These are phyloP conservation scores for Glomeris marginata DNA, from an alignment of 2,888 invertebrate genomes.

Conservation along the genomic window DNA sequence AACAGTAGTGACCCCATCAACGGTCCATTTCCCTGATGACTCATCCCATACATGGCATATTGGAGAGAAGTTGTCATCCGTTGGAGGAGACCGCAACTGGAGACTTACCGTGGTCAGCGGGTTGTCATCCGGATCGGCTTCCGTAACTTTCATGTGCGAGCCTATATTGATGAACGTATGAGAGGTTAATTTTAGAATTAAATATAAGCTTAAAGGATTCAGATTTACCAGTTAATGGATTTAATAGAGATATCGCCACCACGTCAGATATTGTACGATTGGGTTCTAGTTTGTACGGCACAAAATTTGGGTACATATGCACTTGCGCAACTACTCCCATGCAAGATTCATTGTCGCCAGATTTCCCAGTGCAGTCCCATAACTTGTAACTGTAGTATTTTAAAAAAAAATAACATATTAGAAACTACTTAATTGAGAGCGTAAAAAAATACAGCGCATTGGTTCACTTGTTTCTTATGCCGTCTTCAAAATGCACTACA, in stretches of 20 bases:
- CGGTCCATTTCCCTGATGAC: no score
- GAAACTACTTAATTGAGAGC: not conserved
- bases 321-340: conserved; percentile 6
- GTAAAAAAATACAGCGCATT: not conserved
- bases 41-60: no score
- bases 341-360: conserved; percentile 4
- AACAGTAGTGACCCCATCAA: no score
- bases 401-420: not conserved
- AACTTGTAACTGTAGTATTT: not conserved
- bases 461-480: conserved; percentile 1
- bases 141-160: not conserved
- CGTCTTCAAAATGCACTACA: not conserved
- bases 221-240: conserved; percentile 6
- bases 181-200: not conserved
- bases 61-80: no score
- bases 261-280: conserved; percentile 11
- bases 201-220: not conserved
- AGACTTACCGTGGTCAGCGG: not conserved
- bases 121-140: not conserved
- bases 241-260: conserved; percentile 2
- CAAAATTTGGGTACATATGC: conserved; percentile 7
- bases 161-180: not conserved
- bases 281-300: conserved; percentile 2
- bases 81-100: no score
- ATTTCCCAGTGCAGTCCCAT: conserved; percentile 4